These are phyloP conservation scores for Taphrorychus bicolor DNA, from an alignment of 2,888 invertebrate genomes.

Conservation along the genomic window DNA sequence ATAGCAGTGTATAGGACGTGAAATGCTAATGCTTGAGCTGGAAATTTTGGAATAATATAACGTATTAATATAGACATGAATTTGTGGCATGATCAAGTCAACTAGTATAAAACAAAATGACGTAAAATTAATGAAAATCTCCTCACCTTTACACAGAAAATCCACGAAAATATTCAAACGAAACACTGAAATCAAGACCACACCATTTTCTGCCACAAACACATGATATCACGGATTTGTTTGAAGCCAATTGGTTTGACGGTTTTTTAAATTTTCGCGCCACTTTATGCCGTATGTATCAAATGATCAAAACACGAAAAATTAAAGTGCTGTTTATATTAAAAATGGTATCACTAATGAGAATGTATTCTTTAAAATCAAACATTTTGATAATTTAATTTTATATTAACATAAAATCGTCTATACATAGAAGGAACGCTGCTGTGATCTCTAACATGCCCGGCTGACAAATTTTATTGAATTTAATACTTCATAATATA, in stretches of 20 bases:
- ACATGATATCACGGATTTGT: conserved; percentile 58
- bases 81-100: background rate
- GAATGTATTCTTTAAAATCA: too few relatives aligned
- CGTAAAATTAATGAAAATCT: conserved; percentile 39
- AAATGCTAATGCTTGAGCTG: conserved; percentile 5
- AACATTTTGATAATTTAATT: too few relatives aligned
- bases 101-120: background rate
- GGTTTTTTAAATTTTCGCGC: conserved; percentile 48
- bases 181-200: conserved; percentile 49
- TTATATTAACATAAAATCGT: too few relatives aligned
- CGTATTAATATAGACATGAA: background rate
- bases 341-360: too few relatives aligned
- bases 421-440: too few relatives aligned
- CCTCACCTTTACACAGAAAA: conserved; percentile 54
- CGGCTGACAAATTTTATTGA: too few relatives aligned
- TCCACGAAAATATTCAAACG: conserved; percentile 51
- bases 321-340: too few relatives aligned
- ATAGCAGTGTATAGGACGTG: conserved; percentile 52
- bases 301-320: too few relatives aligned
- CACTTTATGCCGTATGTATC: too few relatives aligned
- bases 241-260: conserved; percentile 49
- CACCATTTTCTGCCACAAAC: conserved; percentile 61
- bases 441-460: too few relatives aligned
- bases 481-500: too few relatives aligned
- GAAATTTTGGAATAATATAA: conserved; percentile 1